Evolutionary conservation across 2,113 vertebrate genomes (phyloP), one percentile per base, ranked within the genome.

Genomic region (Orcinus orca): DNA sequence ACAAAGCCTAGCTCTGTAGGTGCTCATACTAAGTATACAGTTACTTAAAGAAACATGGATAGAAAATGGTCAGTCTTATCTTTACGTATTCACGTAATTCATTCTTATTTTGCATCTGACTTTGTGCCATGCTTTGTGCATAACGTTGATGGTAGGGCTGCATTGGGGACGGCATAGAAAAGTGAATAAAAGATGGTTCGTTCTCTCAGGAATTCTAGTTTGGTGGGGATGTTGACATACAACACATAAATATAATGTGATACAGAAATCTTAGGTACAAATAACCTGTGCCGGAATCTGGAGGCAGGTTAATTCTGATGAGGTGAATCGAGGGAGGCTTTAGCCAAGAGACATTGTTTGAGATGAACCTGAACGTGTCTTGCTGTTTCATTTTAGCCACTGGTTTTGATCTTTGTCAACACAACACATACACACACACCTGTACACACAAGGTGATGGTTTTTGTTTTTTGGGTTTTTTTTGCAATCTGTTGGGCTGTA

Each of bases 361-460:
- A 80, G 80, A 38, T 44, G 38, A 93, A 8, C 44, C 74, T 36
- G 41, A 7, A 13, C 84, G 8, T 70, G 8, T 79, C 55, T 79
- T 73, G 12, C 6, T 73, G 33, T 79, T 92, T 53, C 67, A 65
- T 82, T 90, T 79, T n/a, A 29, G 2, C 38, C 7, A 44, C 29
- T 96, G 68, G 9, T 86, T 92, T 90, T 79, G 77, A 80, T 76
- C 21, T 93, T 92, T 73, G 29, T 65, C 55, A 83, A 29, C 36
- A 73, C 31, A 70, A 23, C n/a, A 80, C 25, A 36, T 1, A 55
- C n/a, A 65, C 0, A 33, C 11, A 53, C 58, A 90, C 62, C 55
- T 58, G 36, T 13, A 77, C 0, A 55, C 6, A 33, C 17, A 50
- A 3, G 29, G 6, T 65, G 12, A 33, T 88, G 5, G n/a, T 10